Evolutionary conservation across 2,113 vertebrate species (phyloP).

Genomic region (Cephalophus harveyi): DNA sequence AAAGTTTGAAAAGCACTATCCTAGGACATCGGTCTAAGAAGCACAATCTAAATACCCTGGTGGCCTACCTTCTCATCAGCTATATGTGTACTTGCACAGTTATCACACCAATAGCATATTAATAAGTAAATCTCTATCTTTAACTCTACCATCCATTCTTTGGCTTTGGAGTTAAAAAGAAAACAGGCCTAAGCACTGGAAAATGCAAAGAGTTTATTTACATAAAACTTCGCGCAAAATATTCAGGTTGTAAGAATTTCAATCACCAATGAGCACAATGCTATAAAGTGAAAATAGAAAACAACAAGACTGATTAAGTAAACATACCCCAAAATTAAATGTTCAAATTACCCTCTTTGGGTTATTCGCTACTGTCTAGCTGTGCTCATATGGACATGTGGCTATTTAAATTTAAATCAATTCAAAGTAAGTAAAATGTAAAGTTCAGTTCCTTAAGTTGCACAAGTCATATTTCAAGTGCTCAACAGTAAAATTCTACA

Average conservation of each 20-base stretch:
- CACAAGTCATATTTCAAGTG: neutral
- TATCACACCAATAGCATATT: neutral
- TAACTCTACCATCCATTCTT: neutral
- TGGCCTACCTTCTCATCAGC: neutral
- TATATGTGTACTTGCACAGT: no score
- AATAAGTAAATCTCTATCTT: neutral
- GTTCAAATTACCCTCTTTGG: neutral
- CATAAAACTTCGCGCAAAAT: neutral
- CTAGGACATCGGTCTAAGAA: neutral
- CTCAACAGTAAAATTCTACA: conserved; percentile 6
- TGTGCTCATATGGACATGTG: neutral
- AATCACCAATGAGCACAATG: neutral
- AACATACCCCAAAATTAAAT: neutral
- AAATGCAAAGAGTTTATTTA: neutral
- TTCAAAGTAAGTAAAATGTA: neutral
- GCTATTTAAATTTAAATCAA: neutral
- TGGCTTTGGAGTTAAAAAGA: neutral
- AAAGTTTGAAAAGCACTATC: neutral
- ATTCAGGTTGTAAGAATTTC: conserved; percentile 5
- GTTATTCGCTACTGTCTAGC: neutral
- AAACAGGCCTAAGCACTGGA: neutral
- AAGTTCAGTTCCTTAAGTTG: neutral
- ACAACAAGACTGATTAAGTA: neutral
- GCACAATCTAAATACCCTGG: neutral
- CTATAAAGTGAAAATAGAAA: conserved; percentile 7